Conservation (phyloP, 2,797 vertebrate species). For the Pangasius mekongensis region DNA sequence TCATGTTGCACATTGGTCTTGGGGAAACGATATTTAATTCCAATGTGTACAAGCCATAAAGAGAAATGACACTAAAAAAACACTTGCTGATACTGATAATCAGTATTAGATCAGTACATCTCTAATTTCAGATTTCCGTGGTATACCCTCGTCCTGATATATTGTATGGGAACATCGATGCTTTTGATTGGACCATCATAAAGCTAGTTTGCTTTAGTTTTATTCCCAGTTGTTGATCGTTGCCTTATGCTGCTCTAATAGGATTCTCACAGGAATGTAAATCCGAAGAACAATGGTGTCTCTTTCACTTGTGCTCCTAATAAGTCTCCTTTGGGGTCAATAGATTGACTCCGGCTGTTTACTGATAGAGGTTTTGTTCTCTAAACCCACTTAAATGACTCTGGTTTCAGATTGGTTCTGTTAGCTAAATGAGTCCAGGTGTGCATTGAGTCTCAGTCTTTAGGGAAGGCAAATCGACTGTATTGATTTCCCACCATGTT, state of each 20-base stretch:
- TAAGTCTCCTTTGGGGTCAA: constrained; percentile 23
- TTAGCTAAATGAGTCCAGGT: constrained; percentile 14
- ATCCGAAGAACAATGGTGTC: background rate
- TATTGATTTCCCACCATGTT: constrained; percentile 13
- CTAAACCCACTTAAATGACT: constrained; percentile 7
- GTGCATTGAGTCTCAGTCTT: background rate
- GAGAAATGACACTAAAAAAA: background rate
- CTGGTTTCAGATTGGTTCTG: constrained; percentile 13
- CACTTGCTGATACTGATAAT: background rate
- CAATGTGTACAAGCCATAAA: background rate
- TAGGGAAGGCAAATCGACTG: background rate
- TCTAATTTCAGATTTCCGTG: background rate
- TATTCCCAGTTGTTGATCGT: background rate
- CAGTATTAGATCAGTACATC: background rate
- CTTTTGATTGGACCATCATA: background rate
- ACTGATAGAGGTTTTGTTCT: constrained; percentile 10
- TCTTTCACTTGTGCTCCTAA: background rate
- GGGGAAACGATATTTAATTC: too few relatives aligned
- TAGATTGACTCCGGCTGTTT: constrained; percentile 29
- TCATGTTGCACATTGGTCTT: too few relatives aligned
- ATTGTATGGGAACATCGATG: background rate
- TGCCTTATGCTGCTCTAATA: background rate
- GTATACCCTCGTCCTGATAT: background rate
- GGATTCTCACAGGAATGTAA: constrained; percentile 2
- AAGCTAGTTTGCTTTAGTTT: background rate